Base-by-base conservation (phyloP, 2,888 invertebrate species). In the Caenorhabditis sinica region DNA sequence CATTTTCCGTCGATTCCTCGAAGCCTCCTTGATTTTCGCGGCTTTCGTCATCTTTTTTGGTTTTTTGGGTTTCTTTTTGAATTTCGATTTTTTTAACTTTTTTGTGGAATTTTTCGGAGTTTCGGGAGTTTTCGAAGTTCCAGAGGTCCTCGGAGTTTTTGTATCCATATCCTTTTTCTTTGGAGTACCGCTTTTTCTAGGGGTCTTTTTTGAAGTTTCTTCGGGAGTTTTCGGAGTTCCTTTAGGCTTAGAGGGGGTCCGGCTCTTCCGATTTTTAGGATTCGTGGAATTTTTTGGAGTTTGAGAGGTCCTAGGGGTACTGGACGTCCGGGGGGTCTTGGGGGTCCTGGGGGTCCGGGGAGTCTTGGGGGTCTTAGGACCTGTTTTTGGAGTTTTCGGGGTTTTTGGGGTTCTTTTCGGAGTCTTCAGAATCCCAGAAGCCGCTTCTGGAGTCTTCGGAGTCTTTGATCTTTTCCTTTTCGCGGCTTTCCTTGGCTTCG, bases 81-180 rank as follows among this genome's bases (percentile, higher is more conserved):
- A 13, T 36, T 17, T 40, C 17, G 36, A 40, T n/a, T n/a, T n/a
- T n/a, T n/a, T n/a, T n/a, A n/a, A 17, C 23, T 15, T 58, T 30
- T 63, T 75, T 49, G n/a, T n/a, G 68, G 6, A 33, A 20, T 36
- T 61, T 20, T 61, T 61, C 61, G 15, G 60, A 15, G 33, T 2
- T 20, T 36, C 11, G 8, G 23, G 53, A 25, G 53, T 56, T 36
- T 8, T 49, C 11, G 40, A 13, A 40, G 40, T 40, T 40, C 40
- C 13, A 2, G 6, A 11, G 6, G 4, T 45, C 15, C n/a, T 17
- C 11, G 45, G 45, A 17, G 9, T 3, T 9, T 36, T 9, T 45
- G 11, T 45, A n/a, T n/a, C n/a, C n/a, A n/a, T n/a, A n/a, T 45
- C 5, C 15, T 17, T 3, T 45, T 17, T 45, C 45, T 45, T 17